Conservation (phyloP, 2,113 vertebrate species). For the Ictalurus punctatus region DNA sequence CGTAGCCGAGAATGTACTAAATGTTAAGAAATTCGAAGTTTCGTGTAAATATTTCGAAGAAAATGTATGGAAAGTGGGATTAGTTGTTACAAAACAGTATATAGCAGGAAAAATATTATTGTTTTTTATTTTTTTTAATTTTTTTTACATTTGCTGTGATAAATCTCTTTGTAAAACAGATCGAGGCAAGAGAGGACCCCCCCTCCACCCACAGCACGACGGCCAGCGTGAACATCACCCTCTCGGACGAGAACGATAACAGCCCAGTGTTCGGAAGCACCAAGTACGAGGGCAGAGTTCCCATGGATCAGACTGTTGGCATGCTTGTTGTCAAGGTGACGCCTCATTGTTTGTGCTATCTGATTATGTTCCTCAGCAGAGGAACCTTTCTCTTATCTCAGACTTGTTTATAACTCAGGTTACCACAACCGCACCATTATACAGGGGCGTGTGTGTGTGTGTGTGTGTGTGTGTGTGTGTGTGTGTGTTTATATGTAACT, state of each 20-base stretch:
- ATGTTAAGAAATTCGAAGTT: neutral
- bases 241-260: slow-evolving; percentile 80
- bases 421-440: neutral
- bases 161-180: slow-evolving; percentile 58
- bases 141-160: neutral
- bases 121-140: no score
- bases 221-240: slow-evolving; percentile 60
- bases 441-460: neutral
- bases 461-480: neutral
- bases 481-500: neutral
- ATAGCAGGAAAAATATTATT: neutral
- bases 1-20: neutral
- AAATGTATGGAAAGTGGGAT: neutral
- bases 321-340: slow-evolving; percentile 74
- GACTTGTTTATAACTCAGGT: neutral
- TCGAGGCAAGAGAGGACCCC: slow-evolving; percentile 68
- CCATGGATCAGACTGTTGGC: slow-evolving; percentile 70
- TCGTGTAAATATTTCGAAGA: neutral
- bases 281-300: slow-evolving; percentile 65
- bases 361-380: slow-evolving; percentile 6
- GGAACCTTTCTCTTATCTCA: neutral
- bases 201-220: neutral
- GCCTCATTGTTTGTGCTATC: neutral
- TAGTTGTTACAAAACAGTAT: neutral
- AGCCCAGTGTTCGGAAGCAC: slow-evolving; percentile 66